These are phyloP conservation scores for Ditylenchus weischeri DNA, from an alignment of 2,888 invertebrate genomes.

Conservation along the genomic window DNA sequence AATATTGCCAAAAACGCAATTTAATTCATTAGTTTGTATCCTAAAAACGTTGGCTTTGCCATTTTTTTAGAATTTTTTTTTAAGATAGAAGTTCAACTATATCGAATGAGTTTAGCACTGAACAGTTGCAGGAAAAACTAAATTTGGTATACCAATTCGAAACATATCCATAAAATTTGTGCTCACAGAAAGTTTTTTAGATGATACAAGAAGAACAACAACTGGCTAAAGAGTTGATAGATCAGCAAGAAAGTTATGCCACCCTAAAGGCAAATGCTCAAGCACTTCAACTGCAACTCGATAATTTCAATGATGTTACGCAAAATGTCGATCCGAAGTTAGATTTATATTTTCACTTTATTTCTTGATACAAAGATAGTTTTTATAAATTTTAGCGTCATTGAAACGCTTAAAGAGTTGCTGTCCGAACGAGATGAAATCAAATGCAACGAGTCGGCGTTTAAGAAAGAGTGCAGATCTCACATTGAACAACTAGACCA, in stretches of 20 bases:
- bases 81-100: not conserved
- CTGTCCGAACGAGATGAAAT: slow-evolving; percentile 33
- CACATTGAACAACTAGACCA: slow-evolving; percentile 27
- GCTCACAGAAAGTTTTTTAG: not conserved
- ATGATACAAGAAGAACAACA: not conserved
- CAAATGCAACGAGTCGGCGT: slow-evolving; percentile 27
- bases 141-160: not conserved
- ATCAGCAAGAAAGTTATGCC: not conserved
- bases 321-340: not conserved
- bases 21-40: too few species aligned
- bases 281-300: not conserved
- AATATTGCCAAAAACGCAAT: too few species aligned
- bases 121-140: slow-evolving; percentile 4
- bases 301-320: not conserved
- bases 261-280: not conserved
- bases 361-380: too few species aligned
- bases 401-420: slow-evolving; percentile 28
- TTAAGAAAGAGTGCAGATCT: slow-evolving; percentile 33
- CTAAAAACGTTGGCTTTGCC: too few species aligned
- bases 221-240: not conserved
- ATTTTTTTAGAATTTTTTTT: too few species aligned
- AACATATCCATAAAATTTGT: too few species aligned
- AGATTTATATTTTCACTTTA: not conserved
- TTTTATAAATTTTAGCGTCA: too few species aligned
- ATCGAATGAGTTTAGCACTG: not conserved